phyloP scores from a whole-genome alignment of 2,113 vertebrate species.

The Brachirus orientalis region DNA sequence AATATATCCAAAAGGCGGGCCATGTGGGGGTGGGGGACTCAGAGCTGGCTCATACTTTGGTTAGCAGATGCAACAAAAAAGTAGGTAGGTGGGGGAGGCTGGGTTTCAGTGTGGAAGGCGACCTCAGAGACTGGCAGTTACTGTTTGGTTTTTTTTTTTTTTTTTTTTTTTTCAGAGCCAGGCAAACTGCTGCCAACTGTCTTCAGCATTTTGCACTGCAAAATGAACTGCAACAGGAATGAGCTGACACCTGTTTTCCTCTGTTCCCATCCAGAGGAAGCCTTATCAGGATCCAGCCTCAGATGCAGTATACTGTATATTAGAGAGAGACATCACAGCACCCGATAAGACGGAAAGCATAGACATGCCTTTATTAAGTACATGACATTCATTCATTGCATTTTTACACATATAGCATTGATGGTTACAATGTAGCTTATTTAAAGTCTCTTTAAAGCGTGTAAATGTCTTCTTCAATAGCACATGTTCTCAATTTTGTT shows the following conservation, averaged over 20 bases:
- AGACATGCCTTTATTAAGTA: conserved; percentile 34
- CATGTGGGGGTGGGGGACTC: neutral
- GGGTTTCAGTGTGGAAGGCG: conserved; percentile 11
- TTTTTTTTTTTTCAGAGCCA: conserved; percentile 4
- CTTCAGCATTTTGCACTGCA: neutral
- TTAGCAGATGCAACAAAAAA: conserved; percentile 6
- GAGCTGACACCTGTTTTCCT: conserved; percentile 19
- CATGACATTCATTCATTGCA: neutral
- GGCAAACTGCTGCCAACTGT: conserved; percentile 34
- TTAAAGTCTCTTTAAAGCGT: neutral
- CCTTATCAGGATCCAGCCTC: neutral
- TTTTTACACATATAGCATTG: neutral
- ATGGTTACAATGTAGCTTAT: conserved; percentile 36
- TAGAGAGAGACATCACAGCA: neutral
- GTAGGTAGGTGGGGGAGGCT: neutral
- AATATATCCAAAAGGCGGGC: conserved; percentile 12
- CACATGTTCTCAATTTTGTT: too few species aligned
- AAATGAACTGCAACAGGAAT: conserved; percentile 34
- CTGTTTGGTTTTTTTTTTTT: neutral
- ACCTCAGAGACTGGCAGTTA: conserved; percentile 35
- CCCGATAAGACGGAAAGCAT: neutral
- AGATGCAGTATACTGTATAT: neutral
- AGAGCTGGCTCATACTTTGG: neutral
- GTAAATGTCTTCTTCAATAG: too few species aligned
- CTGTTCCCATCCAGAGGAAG: neutral